phyloP scores from a whole-genome alignment of 2,113 vertebrate species.

The Eulemur rufifrons region DNA sequence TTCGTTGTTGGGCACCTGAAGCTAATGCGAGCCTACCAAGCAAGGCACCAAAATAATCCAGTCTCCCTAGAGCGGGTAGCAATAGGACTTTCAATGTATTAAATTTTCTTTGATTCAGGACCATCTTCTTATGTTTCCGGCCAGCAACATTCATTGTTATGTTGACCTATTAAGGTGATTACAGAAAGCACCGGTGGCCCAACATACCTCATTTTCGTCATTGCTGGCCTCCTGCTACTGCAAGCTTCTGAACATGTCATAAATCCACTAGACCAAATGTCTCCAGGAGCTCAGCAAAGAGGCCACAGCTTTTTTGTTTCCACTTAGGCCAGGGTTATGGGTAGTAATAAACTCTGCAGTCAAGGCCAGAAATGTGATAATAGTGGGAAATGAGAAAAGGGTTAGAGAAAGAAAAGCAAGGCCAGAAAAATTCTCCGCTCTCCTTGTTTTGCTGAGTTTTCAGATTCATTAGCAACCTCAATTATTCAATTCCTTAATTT shows the following conservation, averaged over 20 bases:
- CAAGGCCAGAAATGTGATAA: constrained; percentile 49
- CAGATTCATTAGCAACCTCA: constrained; percentile 83
- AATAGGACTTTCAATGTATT: neutral
- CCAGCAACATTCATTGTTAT: neutral
- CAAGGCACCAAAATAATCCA: neutral
- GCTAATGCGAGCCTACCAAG: neutral
- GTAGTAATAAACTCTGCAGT: constrained; percentile 41
- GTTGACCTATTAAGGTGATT: constrained; percentile 61
- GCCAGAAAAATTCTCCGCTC: constrained; percentile 55
- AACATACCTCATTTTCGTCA: constrained; percentile 35
- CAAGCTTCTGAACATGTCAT: constrained; percentile 38
- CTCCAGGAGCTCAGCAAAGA: constrained; percentile 47
- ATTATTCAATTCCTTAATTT: constrained; percentile 84
- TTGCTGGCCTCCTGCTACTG: constrained; percentile 26
- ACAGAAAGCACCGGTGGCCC: neutral
- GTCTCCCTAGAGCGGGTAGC: neutral
- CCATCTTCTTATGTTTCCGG: constrained; percentile 15
- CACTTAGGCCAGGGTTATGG: constrained; percentile 56
- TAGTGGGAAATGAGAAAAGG: neutral
- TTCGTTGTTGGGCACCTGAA: neutral
- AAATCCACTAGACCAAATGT: constrained; percentile 49
- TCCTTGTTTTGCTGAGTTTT: constrained; percentile 76
- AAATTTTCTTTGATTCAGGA: constrained; percentile 52
- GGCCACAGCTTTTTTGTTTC: constrained; percentile 48
- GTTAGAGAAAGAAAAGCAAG: constrained; percentile 1